Base-by-base conservation (phyloP, 2,113 vertebrate genomes). In the Misgurnus mizolepis region DNA sequence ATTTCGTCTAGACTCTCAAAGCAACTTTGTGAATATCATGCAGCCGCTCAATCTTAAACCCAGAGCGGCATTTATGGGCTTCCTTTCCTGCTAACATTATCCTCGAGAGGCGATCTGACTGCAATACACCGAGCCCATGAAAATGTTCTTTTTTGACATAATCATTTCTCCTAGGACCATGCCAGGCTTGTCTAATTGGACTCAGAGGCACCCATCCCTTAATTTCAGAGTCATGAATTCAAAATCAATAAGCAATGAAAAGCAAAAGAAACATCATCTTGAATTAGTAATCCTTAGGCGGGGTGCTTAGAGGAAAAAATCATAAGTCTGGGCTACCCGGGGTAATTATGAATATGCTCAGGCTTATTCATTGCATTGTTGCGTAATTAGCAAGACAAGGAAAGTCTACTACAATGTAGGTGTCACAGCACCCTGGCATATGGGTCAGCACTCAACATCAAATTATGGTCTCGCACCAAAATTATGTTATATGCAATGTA, bases 201-300 rank as follows among this genome's bases (percentile, higher is more conserved):
- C 71, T 74, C 74, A 9, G 62, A 70, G 47, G 53, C 47, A 49
- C 62, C 34, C 43, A 50, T 78, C 71, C 40, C 69, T 76, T 80
- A 79, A 78, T 83, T 83, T 74, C 53, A 6, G 61, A 70, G 71
- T 75, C 55, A 65, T 76, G 80, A 77, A 76, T 84, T 78, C 66
- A 61, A 82, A 74, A 76, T 40, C 11, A 79, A 71, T 66, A 72
- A 76, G 55, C 47, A 67, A 72, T 41, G 27, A 56, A 58, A 75
- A 49, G 18, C 39, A 60, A 79, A 64, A 3, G 27, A 41, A 67
- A 17, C 50, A 53, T 45, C 15, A 67, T 40, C 27, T 17, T 45
- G 62, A 61, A 74, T 79, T 79, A 79, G 69, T 39, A 64, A 69
- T 49, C 27, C 14, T 74, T 41, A 34, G 55, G 47, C 17, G 43